phyloP scores from a whole-genome alignment of 2,797 vertebrate genomes.

The Ptychadena robeensis region DNA sequence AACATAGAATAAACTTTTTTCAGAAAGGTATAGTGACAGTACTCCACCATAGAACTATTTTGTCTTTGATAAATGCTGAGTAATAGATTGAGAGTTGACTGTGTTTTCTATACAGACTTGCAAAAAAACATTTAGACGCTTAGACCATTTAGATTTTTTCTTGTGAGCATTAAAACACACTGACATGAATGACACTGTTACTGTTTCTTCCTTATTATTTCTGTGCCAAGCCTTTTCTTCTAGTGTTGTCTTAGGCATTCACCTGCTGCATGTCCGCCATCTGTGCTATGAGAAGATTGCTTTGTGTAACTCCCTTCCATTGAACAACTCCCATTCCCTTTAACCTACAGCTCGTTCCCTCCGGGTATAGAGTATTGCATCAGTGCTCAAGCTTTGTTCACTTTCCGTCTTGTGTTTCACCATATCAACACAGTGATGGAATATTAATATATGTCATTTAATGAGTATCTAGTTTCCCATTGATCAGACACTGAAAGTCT shows the following conservation, averaged over 20 bases:
- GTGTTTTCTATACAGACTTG: too few relatives aligned
- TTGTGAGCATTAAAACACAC: too few relatives aligned
- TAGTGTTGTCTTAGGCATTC: not conserved
- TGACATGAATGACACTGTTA: too few relatives aligned
- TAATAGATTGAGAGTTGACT: too few relatives aligned
- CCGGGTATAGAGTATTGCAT: constrained; percentile 8
- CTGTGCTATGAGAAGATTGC: constrained; percentile 23
- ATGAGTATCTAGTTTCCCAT: not conserved
- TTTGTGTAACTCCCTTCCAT: constrained; percentile 19
- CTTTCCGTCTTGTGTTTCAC: not conserved
- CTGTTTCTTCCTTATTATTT: not conserved
- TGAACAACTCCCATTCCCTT: constrained; percentile 31
- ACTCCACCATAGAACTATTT: too few relatives aligned
- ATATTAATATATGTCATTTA: not conserved
- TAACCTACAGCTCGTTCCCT: constrained; percentile 8
- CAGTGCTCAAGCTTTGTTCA: not conserved
- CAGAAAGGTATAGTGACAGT: too few relatives aligned
- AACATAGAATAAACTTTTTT: too few relatives aligned
- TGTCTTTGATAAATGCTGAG: too few relatives aligned
- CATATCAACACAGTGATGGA: too few relatives aligned
- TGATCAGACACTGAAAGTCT: not conserved
- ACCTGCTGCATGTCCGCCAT: not conserved
- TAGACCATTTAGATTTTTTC: too few relatives aligned
- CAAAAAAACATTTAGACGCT: too few relatives aligned
- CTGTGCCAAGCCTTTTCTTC: not conserved